Base-by-base conservation (phyloP, 2,113 vertebrate genomes). In the Raja brachyura region DNA sequence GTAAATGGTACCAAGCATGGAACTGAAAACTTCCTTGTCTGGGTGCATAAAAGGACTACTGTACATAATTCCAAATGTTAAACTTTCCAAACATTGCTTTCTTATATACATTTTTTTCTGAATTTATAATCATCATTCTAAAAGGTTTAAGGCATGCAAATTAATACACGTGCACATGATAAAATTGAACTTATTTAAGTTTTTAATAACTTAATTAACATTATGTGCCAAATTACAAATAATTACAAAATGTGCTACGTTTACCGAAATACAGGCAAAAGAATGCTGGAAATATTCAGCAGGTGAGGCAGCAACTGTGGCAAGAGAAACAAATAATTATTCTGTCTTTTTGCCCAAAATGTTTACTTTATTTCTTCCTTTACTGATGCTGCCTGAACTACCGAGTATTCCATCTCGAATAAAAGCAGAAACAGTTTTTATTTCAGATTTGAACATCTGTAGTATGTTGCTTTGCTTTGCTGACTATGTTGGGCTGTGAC, bases 21-120 rank as follows among this genome's bases (percentile, higher is more conserved):
- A 66, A 90, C 86, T 90, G 61, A 90, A 90, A 90, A 63, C n/a
- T 68, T 63, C 86, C 86, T 90, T 90, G 86, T 90, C 86, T 90
- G 86, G 13, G 61, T n/a, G 31, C 86, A 68, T 90, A 90, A 90
- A 88, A 66, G 86, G 61, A 90, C 86, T 68, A 90, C 59, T 90
- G 86, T 90, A 90, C 86, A 66, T 33, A 59, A 68, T 33, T 66
- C 86, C 86, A 63, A 90, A 90, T 63, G 31, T 18, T 3, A 68
- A 31, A 61, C n/a, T 68, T 68, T 68, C 86, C 86, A 90, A 90
- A 90, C 63, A 68, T 68, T 90, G n/a, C n/a, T 88, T 90, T 31
- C 61, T 31, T n/a, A 68, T 5, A 33, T 68, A 56, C 63, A 90
- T 90, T 39, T 90, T 90, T 63, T 68, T 22, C 56, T 66, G 63